Base-by-base conservation (phyloP, 2,888 invertebrate genomes). In the Thereva nobilitata region DNA sequence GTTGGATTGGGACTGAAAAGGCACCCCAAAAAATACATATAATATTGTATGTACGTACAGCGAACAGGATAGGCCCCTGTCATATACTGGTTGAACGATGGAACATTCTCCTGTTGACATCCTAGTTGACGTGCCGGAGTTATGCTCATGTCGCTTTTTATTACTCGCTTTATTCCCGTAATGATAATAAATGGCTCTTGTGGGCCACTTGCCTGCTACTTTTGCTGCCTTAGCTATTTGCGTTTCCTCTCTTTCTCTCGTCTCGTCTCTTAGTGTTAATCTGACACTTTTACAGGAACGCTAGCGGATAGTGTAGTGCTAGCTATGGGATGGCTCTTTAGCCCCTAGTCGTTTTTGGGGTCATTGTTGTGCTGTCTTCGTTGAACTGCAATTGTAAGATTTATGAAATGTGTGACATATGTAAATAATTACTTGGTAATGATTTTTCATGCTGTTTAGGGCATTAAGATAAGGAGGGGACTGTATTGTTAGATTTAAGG, bases 161-260 rank as follows among this genome's bases (percentile, higher is more conserved):
- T 61, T 61, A 61, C 61, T 61, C 61, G 61, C 41, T 61, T 61
- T 61, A 61, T 64, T 53, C 64, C 41, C 53, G 44, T 64, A 64
- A 64, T 64, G 64, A 64, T 64, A 45, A 64, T 53, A 64, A 64
- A 64, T 54, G 64, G 53, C 54, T 64, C 64, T 54, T 54, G 53
- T 53, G 64, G 54, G 53, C 53, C 45, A 53, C 45, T 64, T 64
- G 54, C 54, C 45, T 64, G 61, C 61, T 61, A 61, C 50, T 61
- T 23, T 23, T 2, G 23, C 23, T 23, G 23, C 23, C 23, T 23
- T 23, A 23, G 23, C 23, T 50, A 61, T 61, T 61, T 61, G 61
- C 61, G 50, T 61, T 61, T 61, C 49, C 50, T 61, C 61, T 50
- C 9, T 38, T 12, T 50, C 61, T 10, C 40, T 40, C 50, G n/a